These are phyloP conservation scores for Nesoenas mayeri DNA, from an alignment of 2,113 vertebrate genomes.

Conservation along the genomic window DNA sequence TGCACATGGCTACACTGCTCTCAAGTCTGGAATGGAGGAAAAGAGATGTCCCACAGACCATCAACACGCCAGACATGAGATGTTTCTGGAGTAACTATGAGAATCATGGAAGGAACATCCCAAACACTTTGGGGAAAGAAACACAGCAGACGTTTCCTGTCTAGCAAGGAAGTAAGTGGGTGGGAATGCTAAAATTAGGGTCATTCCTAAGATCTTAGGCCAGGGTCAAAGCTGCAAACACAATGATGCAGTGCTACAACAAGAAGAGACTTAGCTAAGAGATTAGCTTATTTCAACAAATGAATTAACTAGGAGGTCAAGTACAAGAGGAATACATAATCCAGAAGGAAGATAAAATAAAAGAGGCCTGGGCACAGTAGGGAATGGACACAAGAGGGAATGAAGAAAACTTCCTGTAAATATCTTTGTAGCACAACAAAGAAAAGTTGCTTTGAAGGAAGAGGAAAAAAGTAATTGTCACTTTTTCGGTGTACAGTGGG, in stretches of 20 bases:
- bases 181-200: neutral
- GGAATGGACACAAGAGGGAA: neutral
- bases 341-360: neutral
- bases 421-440: neutral
- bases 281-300: neutral
- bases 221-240: neutral
- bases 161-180: neutral
- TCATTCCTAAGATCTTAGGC: neutral
- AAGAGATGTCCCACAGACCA: neutral
- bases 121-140: neutral
- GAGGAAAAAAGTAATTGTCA: neutral
- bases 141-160: neutral
- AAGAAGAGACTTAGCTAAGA: neutral
- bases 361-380: neutral
- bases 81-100: neutral
- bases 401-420: neutral
- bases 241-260: neutral
- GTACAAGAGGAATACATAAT: neutral
- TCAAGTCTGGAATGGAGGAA: neutral
- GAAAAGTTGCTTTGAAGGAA: neutral
- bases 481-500: neutral
- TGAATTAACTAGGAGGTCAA: neutral
- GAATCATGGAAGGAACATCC: neutral
- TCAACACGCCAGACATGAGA: rapidly evolving
- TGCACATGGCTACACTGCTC: too few species aligned